Evolutionary conservation across 2,113 vertebrate species (phyloP).

Genomic region (Sinocyclocheilus anophthalmus): DNA sequence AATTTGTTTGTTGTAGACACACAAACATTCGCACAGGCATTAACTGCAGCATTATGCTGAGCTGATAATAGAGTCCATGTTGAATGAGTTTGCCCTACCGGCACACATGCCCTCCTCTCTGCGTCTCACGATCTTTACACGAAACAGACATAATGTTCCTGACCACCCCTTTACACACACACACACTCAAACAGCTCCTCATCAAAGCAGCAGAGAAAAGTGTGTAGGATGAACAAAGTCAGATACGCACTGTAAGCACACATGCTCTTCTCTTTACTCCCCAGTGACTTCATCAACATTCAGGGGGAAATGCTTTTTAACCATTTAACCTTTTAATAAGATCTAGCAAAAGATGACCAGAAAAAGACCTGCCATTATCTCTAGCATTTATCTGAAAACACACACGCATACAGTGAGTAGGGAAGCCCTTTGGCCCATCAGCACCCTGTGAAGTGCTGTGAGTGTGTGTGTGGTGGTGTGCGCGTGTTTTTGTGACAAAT

Average conservation of each 20-base stretch:
- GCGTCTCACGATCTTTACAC: slow-evolving; percentile 78
- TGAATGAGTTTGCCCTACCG: slow-evolving; percentile 67
- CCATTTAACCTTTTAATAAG: not conserved
- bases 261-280: slow-evolving; percentile 26
- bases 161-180: slow-evolving; percentile 67
- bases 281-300: not conserved
- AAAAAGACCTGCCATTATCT: not conserved
- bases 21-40: slow-evolving; percentile 37
- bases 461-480: slow-evolving; percentile 57
- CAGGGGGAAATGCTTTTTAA: not conserved
- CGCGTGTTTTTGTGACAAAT: not conserved
- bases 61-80: slow-evolving; percentile 60
- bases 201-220: slow-evolving; percentile 60
- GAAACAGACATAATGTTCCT: slow-evolving; percentile 77
- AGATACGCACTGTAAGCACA: slow-evolving; percentile 11
- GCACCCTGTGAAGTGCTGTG: slow-evolving; percentile 51
- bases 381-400: not conserved
- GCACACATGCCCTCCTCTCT: slow-evolving; percentile 78
- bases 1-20: not conserved
- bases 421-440: slow-evolving; percentile 59
- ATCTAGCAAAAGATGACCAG: not conserved
- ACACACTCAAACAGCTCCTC: slow-evolving; percentile 49
- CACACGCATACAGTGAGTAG: slow-evolving; percentile 64
- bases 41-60: not conserved
- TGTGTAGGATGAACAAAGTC: slow-evolving; percentile 71